These are phyloP conservation scores for Polyommatus iphigenia DNA, from an alignment of 2,888 invertebrate genomes.

Conservation along the genomic window DNA sequence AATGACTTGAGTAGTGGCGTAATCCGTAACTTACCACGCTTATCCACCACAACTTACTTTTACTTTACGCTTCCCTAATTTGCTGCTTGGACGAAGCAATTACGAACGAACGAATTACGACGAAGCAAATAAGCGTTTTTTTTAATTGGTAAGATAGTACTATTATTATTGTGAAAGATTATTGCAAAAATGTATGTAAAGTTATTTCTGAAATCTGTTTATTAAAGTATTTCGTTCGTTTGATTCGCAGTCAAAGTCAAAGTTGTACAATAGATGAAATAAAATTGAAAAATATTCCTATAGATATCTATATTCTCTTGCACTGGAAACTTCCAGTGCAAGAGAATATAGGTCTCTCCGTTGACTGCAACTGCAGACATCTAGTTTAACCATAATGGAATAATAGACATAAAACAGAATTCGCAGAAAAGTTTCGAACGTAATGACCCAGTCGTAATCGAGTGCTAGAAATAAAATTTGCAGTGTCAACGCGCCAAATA, in stretches of 20 bases:
- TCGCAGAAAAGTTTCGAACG: not conserved
- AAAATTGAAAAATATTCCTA: too few relatives aligned
- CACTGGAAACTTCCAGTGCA: not conserved
- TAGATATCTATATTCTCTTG: not conserved
- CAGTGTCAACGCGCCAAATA: not conserved
- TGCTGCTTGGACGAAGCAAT: not conserved
- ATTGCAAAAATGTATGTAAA: too few relatives aligned
- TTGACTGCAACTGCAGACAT: not conserved
- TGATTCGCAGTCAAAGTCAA: too few relatives aligned
- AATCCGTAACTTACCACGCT: not conserved
- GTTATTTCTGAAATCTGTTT: too few relatives aligned
- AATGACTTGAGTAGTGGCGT: not conserved
- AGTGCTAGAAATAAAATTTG: not conserved
- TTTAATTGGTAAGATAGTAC: too few relatives aligned
- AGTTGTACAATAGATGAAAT: not conserved
- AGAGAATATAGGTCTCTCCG: too few relatives aligned
- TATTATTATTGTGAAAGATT: too few relatives aligned
- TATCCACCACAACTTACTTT: not conserved
- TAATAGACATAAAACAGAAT: not conserved
- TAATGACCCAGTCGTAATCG: not conserved
- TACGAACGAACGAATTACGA: too few relatives aligned
- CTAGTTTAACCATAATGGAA: not conserved
- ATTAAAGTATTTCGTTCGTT: too few relatives aligned
- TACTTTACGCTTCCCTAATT: not conserved
- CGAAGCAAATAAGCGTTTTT: too few relatives aligned